Percentiles rank a stretch among this genome's conserved stretches.
Evolutionary conservation across 1,140 invertebrate genomes (phyloP).

Genomic region (Himalopsyche phryganea): DNA sequence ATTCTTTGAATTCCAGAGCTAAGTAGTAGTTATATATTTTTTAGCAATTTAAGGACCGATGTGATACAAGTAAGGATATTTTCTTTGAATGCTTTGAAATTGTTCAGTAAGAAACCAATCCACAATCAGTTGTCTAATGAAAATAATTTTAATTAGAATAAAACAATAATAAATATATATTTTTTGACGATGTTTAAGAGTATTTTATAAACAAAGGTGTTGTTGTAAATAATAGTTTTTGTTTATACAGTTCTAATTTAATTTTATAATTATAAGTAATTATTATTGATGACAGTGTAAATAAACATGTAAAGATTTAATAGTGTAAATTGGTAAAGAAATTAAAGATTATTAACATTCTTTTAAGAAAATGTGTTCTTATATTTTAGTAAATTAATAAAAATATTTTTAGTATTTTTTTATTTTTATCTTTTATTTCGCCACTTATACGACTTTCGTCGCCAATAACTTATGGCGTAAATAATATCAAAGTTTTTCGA

Average conservation of each 20-base stretch:
- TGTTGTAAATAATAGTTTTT: slow-evolving; percentile 33
- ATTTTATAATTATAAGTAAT: slow-evolving; percentile 20
- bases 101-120: background rate
- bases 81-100: slow-evolving; percentile 4
- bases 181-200: slow-evolving; percentile 29
- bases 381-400: slow-evolving; percentile 36
- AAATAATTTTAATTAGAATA: slow-evolving; percentile 6
- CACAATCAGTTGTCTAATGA: slow-evolving; percentile 18
- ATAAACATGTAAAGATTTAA: slow-evolving; percentile 23
- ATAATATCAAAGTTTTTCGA: too few relatives aligned
- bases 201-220: slow-evolving; percentile 35
- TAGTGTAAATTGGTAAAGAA: slow-evolving; percentile 32
- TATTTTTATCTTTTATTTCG: slow-evolving; percentile 10
- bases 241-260: slow-evolving; percentile 31
- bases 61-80: slow-evolving; percentile 25
- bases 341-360: slow-evolving; percentile 32
- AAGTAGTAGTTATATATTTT: slow-evolving; percentile 10
- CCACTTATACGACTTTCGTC: background rate
- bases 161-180: slow-evolving; percentile 25
- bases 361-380: slow-evolving; percentile 36
- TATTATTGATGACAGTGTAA: slow-evolving; percentile 28
- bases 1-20: slow-evolving; percentile 29
- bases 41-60: slow-evolving; percentile 29
- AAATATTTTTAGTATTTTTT: slow-evolving; percentile 34
- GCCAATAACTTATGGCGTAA: too few relatives aligned